phyloP scores from a whole-genome alignment of 2,113 vertebrate genomes.

The Gymnocephalus cernua region DNA sequence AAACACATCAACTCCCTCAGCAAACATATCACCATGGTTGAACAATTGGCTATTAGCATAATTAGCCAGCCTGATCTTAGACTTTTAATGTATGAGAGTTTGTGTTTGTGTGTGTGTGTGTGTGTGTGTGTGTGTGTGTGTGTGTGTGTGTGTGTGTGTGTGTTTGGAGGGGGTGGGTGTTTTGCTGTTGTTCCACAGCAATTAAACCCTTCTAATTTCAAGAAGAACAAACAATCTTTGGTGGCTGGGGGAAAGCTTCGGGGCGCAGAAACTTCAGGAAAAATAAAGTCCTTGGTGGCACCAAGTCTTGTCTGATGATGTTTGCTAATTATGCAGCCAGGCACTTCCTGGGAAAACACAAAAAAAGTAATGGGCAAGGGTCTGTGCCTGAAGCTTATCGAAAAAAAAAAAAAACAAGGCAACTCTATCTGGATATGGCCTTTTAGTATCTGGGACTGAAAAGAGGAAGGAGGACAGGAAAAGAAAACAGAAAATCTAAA shows the following conservation, averaged over 20 bases:
- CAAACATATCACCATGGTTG: constrained; percentile 96
- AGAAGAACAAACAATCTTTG: constrained; percentile 98
- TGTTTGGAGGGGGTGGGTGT: constrained; percentile 43
- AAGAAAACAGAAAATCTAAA: constrained; percentile 65
- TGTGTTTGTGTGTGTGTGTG: constrained; percentile 50
- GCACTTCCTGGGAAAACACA: constrained; percentile 87
- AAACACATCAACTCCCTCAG: constrained; percentile 96
- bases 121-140: constrained; percentile 46
- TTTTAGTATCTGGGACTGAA: constrained; percentile 78
- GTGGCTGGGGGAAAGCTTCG: constrained; percentile 92
- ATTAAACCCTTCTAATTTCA: constrained; percentile 99
- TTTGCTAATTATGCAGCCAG: constrained; percentile 97
- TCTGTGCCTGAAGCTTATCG: constrained; percentile 95
- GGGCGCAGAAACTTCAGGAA: constrained; percentile 92
- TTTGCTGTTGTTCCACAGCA: constrained; percentile 97
- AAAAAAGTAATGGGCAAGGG: constrained; percentile 91
- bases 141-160: constrained; percentile 42
- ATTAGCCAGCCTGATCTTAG: constrained; percentile 97
- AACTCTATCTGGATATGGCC: constrained; percentile 88
- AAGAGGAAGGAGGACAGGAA: constrained; percentile 31
- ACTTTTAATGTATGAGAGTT: constrained; percentile 69
- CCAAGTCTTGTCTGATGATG: constrained; percentile 96
- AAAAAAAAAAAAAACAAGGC: constrained; percentile 88
- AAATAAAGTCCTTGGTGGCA: constrained; percentile 85
- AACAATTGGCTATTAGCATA: constrained; percentile 99